phyloP scores from a whole-genome alignment of 2,113 vertebrate genomes.

The human (Homo sapiens) region DNA sequence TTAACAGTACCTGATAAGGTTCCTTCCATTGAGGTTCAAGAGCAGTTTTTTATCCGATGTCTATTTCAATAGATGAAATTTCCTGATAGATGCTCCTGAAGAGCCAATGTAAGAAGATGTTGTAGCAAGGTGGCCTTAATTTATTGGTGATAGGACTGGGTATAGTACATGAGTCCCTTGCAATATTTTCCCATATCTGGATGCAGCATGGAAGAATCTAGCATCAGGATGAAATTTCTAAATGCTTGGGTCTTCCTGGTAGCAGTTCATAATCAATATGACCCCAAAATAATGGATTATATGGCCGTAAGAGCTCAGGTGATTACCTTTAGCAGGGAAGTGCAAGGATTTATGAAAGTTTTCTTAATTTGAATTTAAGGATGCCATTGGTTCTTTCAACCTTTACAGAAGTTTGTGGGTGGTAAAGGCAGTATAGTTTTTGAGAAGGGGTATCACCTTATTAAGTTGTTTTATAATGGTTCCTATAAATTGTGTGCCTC shows the following conservation, averaged over 20 bases:
- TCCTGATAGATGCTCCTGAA: background rate
- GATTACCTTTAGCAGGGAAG: background rate
- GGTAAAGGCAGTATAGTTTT: background rate
- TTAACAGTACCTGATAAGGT: background rate
- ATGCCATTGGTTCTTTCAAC: background rate
- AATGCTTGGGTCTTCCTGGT: background rate
- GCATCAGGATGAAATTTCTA: background rate
- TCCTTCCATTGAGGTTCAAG: background rate
- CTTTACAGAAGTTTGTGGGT: background rate
- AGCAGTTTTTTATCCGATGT: background rate
- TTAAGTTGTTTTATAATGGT: background rate
- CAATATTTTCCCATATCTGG: background rate
- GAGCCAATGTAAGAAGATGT: background rate
- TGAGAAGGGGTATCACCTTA: background rate
- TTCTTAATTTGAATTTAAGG: background rate
- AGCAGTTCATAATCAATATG: background rate
- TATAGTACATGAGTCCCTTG: background rate
- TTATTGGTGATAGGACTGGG: background rate
- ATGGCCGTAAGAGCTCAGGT: background rate
- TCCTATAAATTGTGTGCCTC: background rate
- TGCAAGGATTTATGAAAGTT: background rate
- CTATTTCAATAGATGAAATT: background rate
- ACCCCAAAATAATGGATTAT: background rate
- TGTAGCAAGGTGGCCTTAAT: background rate
- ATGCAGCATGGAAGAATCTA: background rate